Base-by-base conservation (phyloP, 2,888 invertebrate genomes). In the Spisula solida region DNA sequence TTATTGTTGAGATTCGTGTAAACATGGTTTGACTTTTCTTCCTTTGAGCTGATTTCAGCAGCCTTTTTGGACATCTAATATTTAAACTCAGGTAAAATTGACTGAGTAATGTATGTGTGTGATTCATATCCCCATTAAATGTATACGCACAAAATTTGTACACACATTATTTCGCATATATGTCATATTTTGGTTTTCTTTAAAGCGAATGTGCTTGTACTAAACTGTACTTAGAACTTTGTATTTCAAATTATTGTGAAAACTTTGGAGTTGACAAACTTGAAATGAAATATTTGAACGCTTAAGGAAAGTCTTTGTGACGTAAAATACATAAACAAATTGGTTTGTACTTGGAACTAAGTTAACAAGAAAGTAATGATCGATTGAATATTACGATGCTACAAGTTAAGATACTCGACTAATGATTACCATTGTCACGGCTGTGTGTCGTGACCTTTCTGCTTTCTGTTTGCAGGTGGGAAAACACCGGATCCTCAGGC, bases 401-500 rank as follows among this genome's bases (percentile, higher is more conserved):
- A 6, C 12, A 66, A 1, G 5, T 25, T 66, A 34, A 75, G 75
- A 31, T 31, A 34, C 34, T 18, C 18, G 31, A 75, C 75, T 75
- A 75, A 34, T 34, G 31, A 75, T 34, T 31, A 75, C 75, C 31
- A 75, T 75, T 29, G 95, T 95, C 95, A 92, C 95, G 95, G 90
- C 95, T 86, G 75, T 70, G 90, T 94, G 96, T 96, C 96, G 96
- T 96, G 96, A 96, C 96, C 88, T 93, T 88, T 95, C 92, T 93
- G 92, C 91, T 95, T 94, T 93, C 93, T 93, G 96, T 98, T 94
- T 98, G 93, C 97, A 99, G 99, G 99, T 97, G 99, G 99, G 34
- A 99, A 99, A 97, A 99, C 99, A 79, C 99, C 99, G 60, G 99
- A 99, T 97, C 97, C 98, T 0, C 91, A 94, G 88, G 98, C 99